phyloP scores from a whole-genome alignment of 2,888 invertebrate genomes.

The Pimpla rufipes region DNA sequence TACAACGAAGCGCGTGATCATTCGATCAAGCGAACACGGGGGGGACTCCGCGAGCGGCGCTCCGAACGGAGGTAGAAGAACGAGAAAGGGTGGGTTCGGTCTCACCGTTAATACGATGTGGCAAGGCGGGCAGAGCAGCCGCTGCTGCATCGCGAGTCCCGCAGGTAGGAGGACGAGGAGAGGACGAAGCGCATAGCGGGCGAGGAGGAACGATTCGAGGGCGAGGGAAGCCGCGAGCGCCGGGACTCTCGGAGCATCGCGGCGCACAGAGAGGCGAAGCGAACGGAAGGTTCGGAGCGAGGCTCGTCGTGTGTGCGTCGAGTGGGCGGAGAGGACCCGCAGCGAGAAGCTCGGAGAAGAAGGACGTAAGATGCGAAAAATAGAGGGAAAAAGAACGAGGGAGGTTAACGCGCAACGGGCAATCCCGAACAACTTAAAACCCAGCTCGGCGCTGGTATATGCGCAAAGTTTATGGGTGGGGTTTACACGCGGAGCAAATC shows the following conservation, averaged over 20 bases:
- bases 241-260: constrained; percentile 37
- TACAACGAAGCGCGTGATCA: constrained; percentile 51
- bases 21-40: constrained; percentile 55
- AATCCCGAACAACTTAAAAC: constrained; percentile 68
- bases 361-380: constrained; percentile 57
- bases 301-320: constrained; percentile 33
- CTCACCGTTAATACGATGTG: constrained; percentile 53
- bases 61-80: constrained; percentile 36
- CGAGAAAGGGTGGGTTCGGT: constrained; percentile 41
- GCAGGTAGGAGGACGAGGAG: constrained; percentile 60
- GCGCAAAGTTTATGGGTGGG: constrained; percentile 78
- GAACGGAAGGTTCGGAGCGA: constrained; percentile 62
- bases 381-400: constrained; percentile 42
- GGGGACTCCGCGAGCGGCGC: constrained; percentile 36
- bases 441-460: constrained; percentile 59
- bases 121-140: constrained; percentile 40
- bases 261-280: background rate
- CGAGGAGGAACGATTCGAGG: constrained; percentile 41
- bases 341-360: constrained; percentile 58
- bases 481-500: constrained; percentile 66
- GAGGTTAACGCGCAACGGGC: constrained; percentile 64
- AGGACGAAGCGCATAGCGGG: constrained; percentile 58
- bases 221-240: constrained; percentile 39
- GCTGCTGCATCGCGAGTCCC: constrained; percentile 36
- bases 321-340: constrained; percentile 67